A percentile compares a stretch with the other conserved stretches of the same genome.
Evolutionary conservation across 2,113 vertebrate genomes (phyloP).

Genomic region (Parotia lawesii): DNA sequence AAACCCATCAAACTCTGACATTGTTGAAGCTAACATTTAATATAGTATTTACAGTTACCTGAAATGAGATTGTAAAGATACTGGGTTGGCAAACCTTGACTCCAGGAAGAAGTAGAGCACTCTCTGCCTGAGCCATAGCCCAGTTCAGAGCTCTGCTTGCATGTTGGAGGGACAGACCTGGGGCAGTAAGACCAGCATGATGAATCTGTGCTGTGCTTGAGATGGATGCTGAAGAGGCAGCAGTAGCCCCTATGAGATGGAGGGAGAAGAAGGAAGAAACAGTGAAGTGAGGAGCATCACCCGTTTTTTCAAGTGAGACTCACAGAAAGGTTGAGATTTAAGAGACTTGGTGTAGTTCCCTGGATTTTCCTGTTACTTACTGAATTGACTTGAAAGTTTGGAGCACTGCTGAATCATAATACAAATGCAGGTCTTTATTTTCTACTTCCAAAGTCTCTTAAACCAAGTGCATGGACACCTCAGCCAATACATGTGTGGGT

Average conservation of each 20-base stretch:
- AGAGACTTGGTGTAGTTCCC: neutral
- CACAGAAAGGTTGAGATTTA: neutral
- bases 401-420: neutral
- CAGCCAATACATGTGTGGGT: neutral
- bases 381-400: neutral
- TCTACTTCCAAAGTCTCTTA: neutral
- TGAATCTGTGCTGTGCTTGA: neutral
- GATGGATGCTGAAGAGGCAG: neutral
- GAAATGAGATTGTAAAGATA: neutral
- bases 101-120: neutral
- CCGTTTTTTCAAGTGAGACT: neutral
- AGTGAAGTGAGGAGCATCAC: neutral
- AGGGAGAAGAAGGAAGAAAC: neutral
- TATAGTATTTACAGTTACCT: neutral
- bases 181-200: neutral
- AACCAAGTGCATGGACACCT: rapidly evolving
- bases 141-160: neutral
- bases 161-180: rapidly evolving
- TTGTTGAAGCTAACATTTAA: neutral
- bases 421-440: neutral
- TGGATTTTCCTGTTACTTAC: neutral
- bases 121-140: neutral
- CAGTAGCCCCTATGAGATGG: neutral
- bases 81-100: neutral
- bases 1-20: neutral